Evolutionary conservation across 2,888 invertebrate genomes (phyloP).

Genomic region (Isotomurus palustris): DNA sequence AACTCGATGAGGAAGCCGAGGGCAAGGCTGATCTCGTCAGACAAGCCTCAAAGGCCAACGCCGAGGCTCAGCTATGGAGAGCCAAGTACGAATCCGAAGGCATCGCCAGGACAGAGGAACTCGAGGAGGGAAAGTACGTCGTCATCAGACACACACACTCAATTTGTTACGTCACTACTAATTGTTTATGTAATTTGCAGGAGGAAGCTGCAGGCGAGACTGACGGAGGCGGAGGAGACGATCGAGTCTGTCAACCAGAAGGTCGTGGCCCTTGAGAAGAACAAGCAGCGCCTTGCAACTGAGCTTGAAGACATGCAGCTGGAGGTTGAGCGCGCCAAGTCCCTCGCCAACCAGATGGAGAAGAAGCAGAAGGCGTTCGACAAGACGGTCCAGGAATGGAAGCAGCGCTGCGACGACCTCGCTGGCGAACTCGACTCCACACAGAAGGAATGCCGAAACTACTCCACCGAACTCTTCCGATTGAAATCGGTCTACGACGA

Average conservation of each 20-base stretch:
- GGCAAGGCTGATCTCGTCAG: conserved; percentile 97
- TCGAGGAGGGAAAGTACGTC: conserved; percentile 77
- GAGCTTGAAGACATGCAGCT: conserved; percentile 97
- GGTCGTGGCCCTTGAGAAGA: conserved; percentile 94
- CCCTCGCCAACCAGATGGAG: conserved; percentile 92
- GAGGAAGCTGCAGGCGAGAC: conserved; percentile 90
- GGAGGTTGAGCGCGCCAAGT: conserved; percentile 95
- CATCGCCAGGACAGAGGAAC: conserved; percentile 86
- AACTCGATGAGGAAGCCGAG: conserved; percentile 98
- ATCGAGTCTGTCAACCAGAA: conserved; percentile 97
- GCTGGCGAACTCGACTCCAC: conserved; percentile 96
- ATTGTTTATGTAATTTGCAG: conserved; percentile 32
- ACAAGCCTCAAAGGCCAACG: conserved; percentile 97
- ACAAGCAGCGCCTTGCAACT: conserved; percentile 91
- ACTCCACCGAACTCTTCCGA: conserved; percentile 98
- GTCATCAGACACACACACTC: not conserved
- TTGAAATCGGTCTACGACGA: conserved; percentile 95
- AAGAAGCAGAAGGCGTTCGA: conserved; percentile 99
- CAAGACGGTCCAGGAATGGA: conserved; percentile 99
- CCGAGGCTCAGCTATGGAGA: conserved; percentile 95
- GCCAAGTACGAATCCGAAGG: conserved; percentile 98
- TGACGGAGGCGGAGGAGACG: conserved; percentile 88
- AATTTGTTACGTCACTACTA: not conserved
- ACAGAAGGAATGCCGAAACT: conserved; percentile 98
- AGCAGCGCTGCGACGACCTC: conserved; percentile 96